Evolutionary conservation across 1,140 invertebrate genomes (phyloP).

Genomic region (Danaus melanippus): DNA sequence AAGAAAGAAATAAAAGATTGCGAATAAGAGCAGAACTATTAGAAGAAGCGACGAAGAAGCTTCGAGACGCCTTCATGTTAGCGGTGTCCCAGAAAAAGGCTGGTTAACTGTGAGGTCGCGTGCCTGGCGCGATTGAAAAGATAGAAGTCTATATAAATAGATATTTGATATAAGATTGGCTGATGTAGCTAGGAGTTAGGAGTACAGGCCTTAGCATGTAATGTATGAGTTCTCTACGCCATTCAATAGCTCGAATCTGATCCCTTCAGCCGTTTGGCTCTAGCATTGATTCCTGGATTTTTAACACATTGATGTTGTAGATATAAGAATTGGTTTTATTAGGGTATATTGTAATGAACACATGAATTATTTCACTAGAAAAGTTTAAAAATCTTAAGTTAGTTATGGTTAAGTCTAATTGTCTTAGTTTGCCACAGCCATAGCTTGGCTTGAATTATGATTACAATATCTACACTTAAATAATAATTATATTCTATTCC

Average conservation of each 20-base stretch:
- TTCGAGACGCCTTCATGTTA: slow-evolving; percentile 58
- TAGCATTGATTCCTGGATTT: not conserved
- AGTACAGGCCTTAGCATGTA: slow-evolving; percentile 6
- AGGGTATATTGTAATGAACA: slow-evolving; percentile 22
- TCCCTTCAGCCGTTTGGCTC: slow-evolving; percentile 11
- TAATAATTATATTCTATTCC: too few relatives aligned
- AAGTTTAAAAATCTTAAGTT: slow-evolving; percentile 23
- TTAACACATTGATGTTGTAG: slow-evolving; percentile 15
- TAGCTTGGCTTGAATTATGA: slow-evolving; percentile 7
- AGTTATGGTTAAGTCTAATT: slow-evolving; percentile 7
- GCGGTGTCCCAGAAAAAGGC: slow-evolving; percentile 50
- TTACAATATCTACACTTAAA: slow-evolving; percentile 1
- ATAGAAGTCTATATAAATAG: slow-evolving; percentile 32
- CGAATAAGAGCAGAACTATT: slow-evolving; percentile 51
- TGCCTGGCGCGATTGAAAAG: slow-evolving; percentile 7
- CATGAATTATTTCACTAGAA: slow-evolving; percentile 31
- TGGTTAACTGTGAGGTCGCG: slow-evolving; percentile 19
- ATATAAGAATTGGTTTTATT: slow-evolving; percentile 24
- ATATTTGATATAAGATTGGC: slow-evolving; percentile 14
- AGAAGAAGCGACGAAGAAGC: slow-evolving; percentile 57
- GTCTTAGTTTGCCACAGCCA: too few relatives aligned
- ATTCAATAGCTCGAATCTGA: slow-evolving; percentile 10
- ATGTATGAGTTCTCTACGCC: not conserved
- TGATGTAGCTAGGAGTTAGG: not conserved
- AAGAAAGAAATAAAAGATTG: slow-evolving; percentile 60